Base-by-base conservation (phyloP, 2,113 vertebrate species). In the Archilochus colubris region DNA sequence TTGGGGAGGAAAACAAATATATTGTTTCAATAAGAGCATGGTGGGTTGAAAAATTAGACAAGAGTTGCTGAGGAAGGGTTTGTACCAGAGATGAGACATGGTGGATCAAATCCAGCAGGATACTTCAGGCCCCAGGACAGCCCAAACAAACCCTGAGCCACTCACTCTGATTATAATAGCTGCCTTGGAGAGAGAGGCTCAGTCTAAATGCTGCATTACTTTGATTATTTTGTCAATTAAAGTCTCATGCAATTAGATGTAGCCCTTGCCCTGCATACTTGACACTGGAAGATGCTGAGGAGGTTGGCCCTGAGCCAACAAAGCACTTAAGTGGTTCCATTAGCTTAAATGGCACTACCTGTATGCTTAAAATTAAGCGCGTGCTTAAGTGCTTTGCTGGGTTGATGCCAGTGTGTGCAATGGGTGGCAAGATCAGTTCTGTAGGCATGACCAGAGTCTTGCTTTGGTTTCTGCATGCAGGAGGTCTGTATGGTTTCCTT, bases 301-400 rank as follows among this genome's bases (percentile, higher is more conserved):
- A 84, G 79, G 2, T 85, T 95, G 93, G 94, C 95, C 82, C 27
- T 7, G 25, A 28, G 91, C 96, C 95, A 97, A 15, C 55, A 83
- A 33, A 96, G 93, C 94, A 96, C 94, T 97, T 91, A 89, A 55
- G 62, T 90, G 84, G 74, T 88, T 94, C 95, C 88, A 94, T 97
- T 95, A 95, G 91, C 89, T 87, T 61, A 91, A 95, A 89, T 83
- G 91, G 82, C 89, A 66, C 93, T 94, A 96, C 94, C 94, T 94
- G 70, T 40, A 1, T 75, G 82, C 89, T 95, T 94, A 95, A 94
- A 85, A 80, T 74, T 82, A 78, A 95, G 89, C 93, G 74, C 18
- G 33, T 33, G 30, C 79, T 95, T 76, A 96, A 97, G 94, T 95
- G 91, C 89, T 95, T 75, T 69, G 51, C 89, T 97, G 96, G 93